Base-by-base conservation (phyloP, 1,140 invertebrate genomes). In the Pantala flavescens region DNA sequence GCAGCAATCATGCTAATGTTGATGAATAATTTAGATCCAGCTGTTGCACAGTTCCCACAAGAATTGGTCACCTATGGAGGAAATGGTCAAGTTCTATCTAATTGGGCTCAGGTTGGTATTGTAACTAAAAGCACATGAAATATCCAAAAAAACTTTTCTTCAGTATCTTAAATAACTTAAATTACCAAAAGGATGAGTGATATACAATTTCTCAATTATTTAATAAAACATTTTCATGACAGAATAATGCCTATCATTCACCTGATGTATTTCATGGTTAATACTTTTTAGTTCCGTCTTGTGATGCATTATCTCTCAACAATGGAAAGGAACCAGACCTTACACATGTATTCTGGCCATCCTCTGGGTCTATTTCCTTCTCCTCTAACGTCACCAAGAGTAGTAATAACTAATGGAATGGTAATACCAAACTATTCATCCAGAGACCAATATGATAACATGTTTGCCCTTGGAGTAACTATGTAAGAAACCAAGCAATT, bases 391-490 rank as follows among this genome's bases (percentile, higher is more conserved):
- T 81, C 85, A 3, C 89, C 89, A n/a, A 81, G 89, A 76, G 78
- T 88, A n/a, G 84, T 91, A 49, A 88, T 91, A 74, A 89, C 88
- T 24, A 90, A 90, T 80, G 89, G 89, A 73, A 90, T 91, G 88
- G 86, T 90, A 74, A 85, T 91, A 73, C 90, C 90, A 10, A 90
- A 90, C 79, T 90, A 90, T 79, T 90, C 88, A 11, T 83, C 83
- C 0, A 80, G 83, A 71, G 80, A 84, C 14, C 80, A 85, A 63
- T 86, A 86, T 73, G 83, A 86, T 74, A 78, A 80, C 71, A 82
- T 88, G 80, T 91, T 91, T 81, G 89, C 88, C 16, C 78, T 90
- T 11, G 88, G 88, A 70, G 87, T 88, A 9, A 86, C 88, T 0
- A 86, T 88, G 87, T 87, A 81, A 82, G 82, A 36, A 78, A 72